Evolutionary conservation across 2,888 invertebrate species (phyloP).

Genomic region (Tribolium freemani): DNA sequence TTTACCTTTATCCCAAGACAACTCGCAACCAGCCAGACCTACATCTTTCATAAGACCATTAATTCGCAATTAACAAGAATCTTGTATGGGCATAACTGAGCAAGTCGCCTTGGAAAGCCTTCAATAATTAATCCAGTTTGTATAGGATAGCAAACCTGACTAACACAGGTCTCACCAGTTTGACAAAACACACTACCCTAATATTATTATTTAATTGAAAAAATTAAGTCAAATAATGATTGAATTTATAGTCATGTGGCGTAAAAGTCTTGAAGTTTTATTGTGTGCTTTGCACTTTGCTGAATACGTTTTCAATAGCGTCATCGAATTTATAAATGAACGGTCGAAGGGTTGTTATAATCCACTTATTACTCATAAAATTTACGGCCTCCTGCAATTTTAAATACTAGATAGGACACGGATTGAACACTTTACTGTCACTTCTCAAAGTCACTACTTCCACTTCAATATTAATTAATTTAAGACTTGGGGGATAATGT

Average conservation of each 20-base stretch:
- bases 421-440: slow-evolving; percentile 21
- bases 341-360: slow-evolving; percentile 46
- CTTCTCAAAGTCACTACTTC: slow-evolving; percentile 2
- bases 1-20: slow-evolving; percentile 27
- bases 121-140: slow-evolving; percentile 21
- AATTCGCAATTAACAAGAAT: slow-evolving; percentile 30
- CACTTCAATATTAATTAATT: slow-evolving; percentile 9
- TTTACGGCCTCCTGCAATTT: slow-evolving; percentile 41
- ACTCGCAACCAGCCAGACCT: slow-evolving; percentile 20
- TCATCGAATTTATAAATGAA: slow-evolving; percentile 46
- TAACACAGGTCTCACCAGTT: background rate
- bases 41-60: slow-evolving; percentile 35
- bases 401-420: slow-evolving; percentile 42
- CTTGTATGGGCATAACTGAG: slow-evolving; percentile 17
- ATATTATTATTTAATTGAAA: too few species aligned
- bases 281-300: slow-evolving; percentile 7
- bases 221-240: background rate
- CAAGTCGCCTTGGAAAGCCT: background rate
- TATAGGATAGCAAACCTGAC: background rate
- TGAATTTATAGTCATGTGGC: background rate
- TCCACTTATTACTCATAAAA: slow-evolving; percentile 49
- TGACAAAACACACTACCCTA: background rate
- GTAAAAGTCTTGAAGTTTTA: background rate
- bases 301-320: slow-evolving; percentile 11
- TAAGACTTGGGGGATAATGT: background rate